A percentile compares a stretch with the other conserved stretches of the same genome.
These are phyloP conservation scores for Phaonia tiefii DNA, from an alignment of 2,888 invertebrate genomes.

Conservation along the genomic window DNA sequence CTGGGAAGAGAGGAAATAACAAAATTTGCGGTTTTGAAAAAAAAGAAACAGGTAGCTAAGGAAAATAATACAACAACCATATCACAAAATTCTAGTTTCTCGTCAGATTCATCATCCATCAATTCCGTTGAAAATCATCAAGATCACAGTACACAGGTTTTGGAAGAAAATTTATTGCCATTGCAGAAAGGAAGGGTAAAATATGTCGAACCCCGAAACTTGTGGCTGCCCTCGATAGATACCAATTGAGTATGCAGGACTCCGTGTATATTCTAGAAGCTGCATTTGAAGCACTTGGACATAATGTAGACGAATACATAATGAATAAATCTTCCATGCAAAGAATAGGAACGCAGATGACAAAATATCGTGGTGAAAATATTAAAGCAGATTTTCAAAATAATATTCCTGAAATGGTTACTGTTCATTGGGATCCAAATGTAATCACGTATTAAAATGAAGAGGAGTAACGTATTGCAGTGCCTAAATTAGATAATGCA, in stretches of 20 bases:
- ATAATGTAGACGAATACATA: constrained; percentile 4
- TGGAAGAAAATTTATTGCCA: constrained; percentile 23
- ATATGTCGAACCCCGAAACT: constrained; percentile 13
- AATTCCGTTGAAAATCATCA: constrained; percentile 26
- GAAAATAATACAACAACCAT: constrained; percentile 10
- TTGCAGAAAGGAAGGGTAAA: constrained; percentile 19
- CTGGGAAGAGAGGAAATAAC: constrained; percentile 23
- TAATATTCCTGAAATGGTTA: constrained; percentile 33
- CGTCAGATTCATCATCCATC: constrained; percentile 5
- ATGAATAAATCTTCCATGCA: constrained; percentile 26
- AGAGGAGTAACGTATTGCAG: constrained; percentile 71
- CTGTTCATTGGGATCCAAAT: constrained; percentile 66
- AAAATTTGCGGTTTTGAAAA: constrained; percentile 31
- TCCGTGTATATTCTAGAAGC: constrained; percentile 44
- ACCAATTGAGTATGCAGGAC: constrained; percentile 26
- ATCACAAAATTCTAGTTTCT: constrained; percentile 25
- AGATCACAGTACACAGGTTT: background rate
- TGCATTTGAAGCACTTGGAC: no score
- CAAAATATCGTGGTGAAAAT: background rate
- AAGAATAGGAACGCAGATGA: constrained; percentile 21
- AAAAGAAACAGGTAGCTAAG: constrained; percentile 30
- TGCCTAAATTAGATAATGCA: constrained; percentile 71
- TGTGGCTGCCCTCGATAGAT: constrained; percentile 43
- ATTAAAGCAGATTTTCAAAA: constrained; percentile 30
- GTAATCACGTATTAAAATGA: constrained; percentile 65